These are phyloP conservation scores for Leptopilina syphax DNA, from an alignment of 2,888 invertebrate species.

Conservation along the genomic window DNA sequence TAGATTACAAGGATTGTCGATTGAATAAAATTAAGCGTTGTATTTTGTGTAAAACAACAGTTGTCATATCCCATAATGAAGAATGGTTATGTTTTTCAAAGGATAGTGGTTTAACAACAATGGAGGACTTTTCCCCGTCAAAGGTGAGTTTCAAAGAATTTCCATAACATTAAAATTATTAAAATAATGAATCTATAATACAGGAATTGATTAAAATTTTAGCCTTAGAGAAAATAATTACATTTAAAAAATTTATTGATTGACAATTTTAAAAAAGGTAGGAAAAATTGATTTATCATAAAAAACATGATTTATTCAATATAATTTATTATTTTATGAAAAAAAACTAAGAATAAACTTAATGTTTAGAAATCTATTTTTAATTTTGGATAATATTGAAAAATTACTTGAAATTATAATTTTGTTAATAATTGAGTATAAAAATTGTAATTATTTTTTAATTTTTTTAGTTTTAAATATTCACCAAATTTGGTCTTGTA, in stretches of 20 bases:
- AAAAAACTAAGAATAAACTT: no score
- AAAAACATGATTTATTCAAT: no score
- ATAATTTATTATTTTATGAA: no score
- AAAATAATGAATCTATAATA: slow-evolving; percentile 43
- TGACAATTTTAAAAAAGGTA: neutral
- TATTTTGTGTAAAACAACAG: neutral
- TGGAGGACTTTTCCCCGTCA: slow-evolving; percentile 87
- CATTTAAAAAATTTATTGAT: neutral
- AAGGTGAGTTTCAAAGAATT: slow-evolving; percentile 79
- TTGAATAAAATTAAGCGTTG: neutral
- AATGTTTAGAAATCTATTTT: no score
- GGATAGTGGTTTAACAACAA: slow-evolving; percentile 78
- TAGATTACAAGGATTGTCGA: neutral
- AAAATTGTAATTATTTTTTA: neutral
- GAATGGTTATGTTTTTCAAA: slow-evolving; percentile 72
- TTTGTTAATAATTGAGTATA: neutral
- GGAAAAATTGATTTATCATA: neutral
- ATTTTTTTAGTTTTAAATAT: neutral
- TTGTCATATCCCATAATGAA: slow-evolving; percentile 53
- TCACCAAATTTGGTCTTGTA: neutral
- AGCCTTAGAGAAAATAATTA: neutral
- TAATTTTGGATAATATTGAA: no score
- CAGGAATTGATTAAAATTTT: slow-evolving; percentile 27
- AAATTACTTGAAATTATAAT: no score
- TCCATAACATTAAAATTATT: slow-evolving; percentile 42